Base-by-base conservation (phyloP, 2,797 vertebrate species). In the Uromys caudimaculatus region DNA sequence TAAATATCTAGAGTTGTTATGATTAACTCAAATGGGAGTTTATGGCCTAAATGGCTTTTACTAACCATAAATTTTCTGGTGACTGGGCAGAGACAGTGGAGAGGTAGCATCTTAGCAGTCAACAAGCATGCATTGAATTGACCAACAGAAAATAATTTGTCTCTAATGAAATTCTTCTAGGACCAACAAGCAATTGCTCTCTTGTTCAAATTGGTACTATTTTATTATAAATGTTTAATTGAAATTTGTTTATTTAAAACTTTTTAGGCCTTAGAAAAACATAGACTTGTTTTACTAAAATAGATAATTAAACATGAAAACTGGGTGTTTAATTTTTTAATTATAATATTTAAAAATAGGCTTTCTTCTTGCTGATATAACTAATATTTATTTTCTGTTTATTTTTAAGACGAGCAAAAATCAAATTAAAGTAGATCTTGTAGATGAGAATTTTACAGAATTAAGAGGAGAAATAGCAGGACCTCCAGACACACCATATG, bases 401-500 rank as follows among this genome's bases (percentile, higher is more conserved):
- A 97, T 98, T 98, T 98, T 98, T 97, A 98, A 99, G 99, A 99
- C 99, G 87, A 99, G 99, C 99, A 99, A 99, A 99, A 99, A 99
- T 99, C 99, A 99, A 99, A 99, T 99, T 97, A 99, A 99, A 99
- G 99, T 99, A 98, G 99, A 99, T 98, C 99, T 99, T 98, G 99
- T 99, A 99, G 99, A 99, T 98, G 99, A 99, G 97, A 99, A 99
- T 98, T 99, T 99, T 99, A 99, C 99, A 98, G 99, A 99, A 98
- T 99, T 99, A 98, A 99, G 99, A 98, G 99, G 99, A 96, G 99
- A 99, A 99, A 99, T 99, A 97, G 99, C 99, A 98, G 99, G 99
- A 98, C 99, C 99, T 98, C 99, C 99, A 97, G 99, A 99, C 96
- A 99, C 99, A 97, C 99, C 99, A 1, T 99, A 99, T 98, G 99